Evolutionary conservation across 2,888 invertebrate genomes (phyloP).

Genomic region (Enchytraeus crypticus): DNA sequence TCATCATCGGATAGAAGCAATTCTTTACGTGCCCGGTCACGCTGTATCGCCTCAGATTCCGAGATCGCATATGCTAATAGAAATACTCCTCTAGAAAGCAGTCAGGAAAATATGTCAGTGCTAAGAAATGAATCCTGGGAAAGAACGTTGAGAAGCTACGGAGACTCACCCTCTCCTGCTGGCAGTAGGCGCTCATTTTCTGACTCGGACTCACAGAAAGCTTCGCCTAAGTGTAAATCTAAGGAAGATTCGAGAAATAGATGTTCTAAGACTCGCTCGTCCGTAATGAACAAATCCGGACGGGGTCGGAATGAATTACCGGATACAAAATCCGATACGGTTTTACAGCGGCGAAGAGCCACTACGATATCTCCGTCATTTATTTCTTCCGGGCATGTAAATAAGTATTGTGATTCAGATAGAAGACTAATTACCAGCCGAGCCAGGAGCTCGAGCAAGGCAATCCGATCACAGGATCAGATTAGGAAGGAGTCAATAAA

Average conservation of each 20-base stretch:
- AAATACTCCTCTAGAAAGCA: too few relatives aligned
- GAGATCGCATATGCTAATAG: too few relatives aligned
- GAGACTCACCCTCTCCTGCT: constrained; percentile 8
- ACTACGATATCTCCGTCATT: not conserved
- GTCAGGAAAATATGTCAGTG: too few relatives aligned
- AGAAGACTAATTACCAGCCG: not conserved
- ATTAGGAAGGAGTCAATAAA: not conserved
- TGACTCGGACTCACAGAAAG: not conserved
- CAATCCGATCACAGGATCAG: not conserved
- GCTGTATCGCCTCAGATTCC: too few relatives aligned
- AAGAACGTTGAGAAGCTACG: constrained; percentile 7
- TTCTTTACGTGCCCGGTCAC: too few relatives aligned
- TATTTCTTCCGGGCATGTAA: not conserved
- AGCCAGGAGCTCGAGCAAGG: not conserved
- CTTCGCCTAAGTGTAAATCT: not conserved
- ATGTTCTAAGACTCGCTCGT: not conserved
- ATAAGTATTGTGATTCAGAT: not conserved
- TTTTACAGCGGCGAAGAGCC: not conserved
- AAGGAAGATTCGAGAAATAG: too few relatives aligned
- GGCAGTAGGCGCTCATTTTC: constrained; percentile 7
- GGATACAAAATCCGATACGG: constrained; percentile 1
- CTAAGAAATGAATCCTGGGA: constrained; percentile 10
- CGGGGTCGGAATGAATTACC: too few relatives aligned
- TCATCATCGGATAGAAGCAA: too few relatives aligned
- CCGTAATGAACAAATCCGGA: too few relatives aligned